Base-by-base conservation (phyloP, 2,888 invertebrate genomes). In the Drosophila anceps region DNA sequence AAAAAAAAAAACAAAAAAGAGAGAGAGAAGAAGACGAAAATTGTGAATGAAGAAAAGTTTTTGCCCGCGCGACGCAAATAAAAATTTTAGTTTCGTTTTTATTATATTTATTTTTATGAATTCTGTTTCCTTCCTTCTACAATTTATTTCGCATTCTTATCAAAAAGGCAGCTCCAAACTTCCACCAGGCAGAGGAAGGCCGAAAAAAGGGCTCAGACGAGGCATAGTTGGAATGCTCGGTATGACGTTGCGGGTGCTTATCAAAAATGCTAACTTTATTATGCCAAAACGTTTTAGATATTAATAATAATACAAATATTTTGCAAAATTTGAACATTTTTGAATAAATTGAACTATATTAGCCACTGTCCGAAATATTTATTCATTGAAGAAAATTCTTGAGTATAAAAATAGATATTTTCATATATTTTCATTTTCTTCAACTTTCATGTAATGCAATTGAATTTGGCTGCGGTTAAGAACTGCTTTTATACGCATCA, bases 141-240 rank as follows among this genome's bases (percentile, higher is more conserved):
- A 75, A 69, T 73, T 81, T 72, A 81, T 81, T 72, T 79, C 73
- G 75, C 75, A 84, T 81, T 85, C 85, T 85, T 81, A 85, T 88
- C 85, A 79, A 74, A 79, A 71, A 53, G 63, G 41, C 46, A 33
- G 48, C 35, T 46, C 13, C 13, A 59, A 77, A 83, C 55, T 80
- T 84, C 65, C 13, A 12, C 70, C 68, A 64, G 65, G 46, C 68
- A 68, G 67, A 58, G 69, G 2, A 37, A 12, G 48, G 37, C 48
- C 59, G n/a, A 54, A 50, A 62, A 58, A 63, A 57, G 59, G 65
- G 73, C 66, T 58, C 41, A 44, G 41, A 73, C 68, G 53, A 64
- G 65, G 76, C 77, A 81, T 75, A 66, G 81, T 84, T 68, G 57
- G 72, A 57, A 69, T 70, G 55, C 39, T 65, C 41, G 43, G 51